Percentiles rank a stretch among this genome's conserved stretches.
Conservation (phyloP, 2,888 invertebrate genomes). For the Synanthedon andrenaeformis region DNA sequence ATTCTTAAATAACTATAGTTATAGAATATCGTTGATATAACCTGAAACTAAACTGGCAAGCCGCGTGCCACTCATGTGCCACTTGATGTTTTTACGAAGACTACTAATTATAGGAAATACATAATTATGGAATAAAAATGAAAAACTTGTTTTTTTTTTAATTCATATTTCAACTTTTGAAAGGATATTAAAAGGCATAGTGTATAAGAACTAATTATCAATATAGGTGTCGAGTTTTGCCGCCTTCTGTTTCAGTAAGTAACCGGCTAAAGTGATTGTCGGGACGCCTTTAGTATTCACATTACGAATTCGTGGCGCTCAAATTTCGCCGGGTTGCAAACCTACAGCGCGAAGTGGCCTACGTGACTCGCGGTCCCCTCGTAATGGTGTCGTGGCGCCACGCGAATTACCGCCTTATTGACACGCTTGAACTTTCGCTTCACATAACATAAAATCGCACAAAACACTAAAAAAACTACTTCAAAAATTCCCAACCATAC, state of each 20-base stretch:
- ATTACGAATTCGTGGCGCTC: constrained; percentile 9
- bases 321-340: constrained; percentile 33
- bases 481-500: not conserved
- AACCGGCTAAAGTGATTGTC: constrained; percentile 15
- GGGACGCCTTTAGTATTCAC: not conserved
- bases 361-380: constrained; percentile 61
- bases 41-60: no score
- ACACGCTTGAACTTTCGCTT: constrained; percentile 20
- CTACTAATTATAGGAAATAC: no score
- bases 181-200: no score
- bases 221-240: constrained; percentile 5
- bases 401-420: constrained; percentile 61
- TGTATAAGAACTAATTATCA: no score
- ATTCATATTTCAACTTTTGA: no score
- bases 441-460: constrained; percentile 9
- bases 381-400: constrained; percentile 63
- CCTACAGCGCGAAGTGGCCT: constrained; percentile 47
- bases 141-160: no score
- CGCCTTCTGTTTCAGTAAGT: constrained; percentile 27
- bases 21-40: no score
- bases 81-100: no score
- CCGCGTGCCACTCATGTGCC: no score
- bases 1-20: no score
- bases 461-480: not conserved
- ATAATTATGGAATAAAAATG: no score